Evolutionary conservation across 2,113 vertebrate genomes (phyloP), one percentile per base, ranked within the genome.

Genomic region (Argyrosomus japonicus): DNA sequence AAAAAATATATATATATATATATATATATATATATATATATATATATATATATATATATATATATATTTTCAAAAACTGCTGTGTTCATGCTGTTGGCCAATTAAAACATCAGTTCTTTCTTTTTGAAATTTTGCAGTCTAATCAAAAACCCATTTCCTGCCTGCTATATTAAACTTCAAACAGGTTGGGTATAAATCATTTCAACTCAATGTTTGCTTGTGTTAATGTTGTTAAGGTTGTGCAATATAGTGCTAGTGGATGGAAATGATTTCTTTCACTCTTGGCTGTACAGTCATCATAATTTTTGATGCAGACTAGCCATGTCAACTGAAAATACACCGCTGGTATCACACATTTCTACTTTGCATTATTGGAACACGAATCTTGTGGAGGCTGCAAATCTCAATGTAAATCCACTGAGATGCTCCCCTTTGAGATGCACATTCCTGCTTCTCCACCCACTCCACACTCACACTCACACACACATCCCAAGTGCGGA

Each of bases 391-490:
- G 60, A 86, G 81, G 84, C 77, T 70, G 57, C 61, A 75, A 13
- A 87, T 75, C 76, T 73, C 57, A 83, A 72, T 84, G 72, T n/a
- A 75, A 86, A 80, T 82, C 82, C 75, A 25, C 82, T 4, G 82
- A 84, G 84, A 84, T 70, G 73, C 56, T 65, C 74, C 76, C 88
- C 68, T 81, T 71, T 86, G 71, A 86, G 80, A 90, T 80, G 74
- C 75, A 75, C 69, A 77, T 88, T 68, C 73, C 76, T 64, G 73
- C 73, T 74, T 63, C 68, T 75, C 78, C 85, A 21, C 84, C 82
- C 73, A 83, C 69, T 67, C 45, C 6, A 56, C 57, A 63, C 21
- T 23, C 56, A 60, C 67, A 68, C 64, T 65, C 71, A 48, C 62
- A 10, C 36, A 50, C 9, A 65, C 54, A 58, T 72, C 50, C 50